Evolutionary conservation across 2,797 vertebrate species (phyloP), one percentile per base, ranked within the genome.

Genomic region (Parauchenoglanis ngamensis): DNA sequence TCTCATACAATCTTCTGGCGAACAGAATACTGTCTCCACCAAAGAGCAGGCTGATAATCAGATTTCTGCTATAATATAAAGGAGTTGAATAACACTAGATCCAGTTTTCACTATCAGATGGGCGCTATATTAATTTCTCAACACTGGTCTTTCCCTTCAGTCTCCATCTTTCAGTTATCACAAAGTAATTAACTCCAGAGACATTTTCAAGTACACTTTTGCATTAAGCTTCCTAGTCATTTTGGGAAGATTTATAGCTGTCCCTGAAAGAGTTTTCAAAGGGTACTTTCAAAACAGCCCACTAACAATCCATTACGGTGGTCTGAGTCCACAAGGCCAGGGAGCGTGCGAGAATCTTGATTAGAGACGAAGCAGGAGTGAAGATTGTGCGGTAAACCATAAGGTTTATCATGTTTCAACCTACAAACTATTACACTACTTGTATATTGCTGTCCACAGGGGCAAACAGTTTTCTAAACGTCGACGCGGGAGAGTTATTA

Each of bases 91-190:
- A 56, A 73, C 56, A 56, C 72, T 7, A 81, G 81, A 86, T 72
- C 81, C 77, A 77, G 83, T 83, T 75, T 59, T 68, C 76, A 86
- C 81, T 77, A 59, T 89, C 35, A 31, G 75, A 85, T 49, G n/a
- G n/a, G 72, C 86, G 85, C 86, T 80, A 61, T 85, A 87, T 90
- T 88, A 44, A 88, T 86, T 85, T 68, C 85, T 87, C 85, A 86
- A 56, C 25, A 31, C 85, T 57, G 57, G 49, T 79, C 85, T 70
- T 86, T 61, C 83, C 63, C 63, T 57, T 86, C 82, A 68, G 35
- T 73, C 76, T 87, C 54, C 63, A 67, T 85, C 40, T 54, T 23
- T 61, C 31, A 46, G 84, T 84, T 80, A 68, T 75, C 65, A 49
- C 57, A 76, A 63, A 85, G 78, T 49, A 85, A 79, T 89, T 85